Evolutionary conservation across 2,113 vertebrate species (phyloP).

Genomic region (Erythrocercus mccallii): DNA sequence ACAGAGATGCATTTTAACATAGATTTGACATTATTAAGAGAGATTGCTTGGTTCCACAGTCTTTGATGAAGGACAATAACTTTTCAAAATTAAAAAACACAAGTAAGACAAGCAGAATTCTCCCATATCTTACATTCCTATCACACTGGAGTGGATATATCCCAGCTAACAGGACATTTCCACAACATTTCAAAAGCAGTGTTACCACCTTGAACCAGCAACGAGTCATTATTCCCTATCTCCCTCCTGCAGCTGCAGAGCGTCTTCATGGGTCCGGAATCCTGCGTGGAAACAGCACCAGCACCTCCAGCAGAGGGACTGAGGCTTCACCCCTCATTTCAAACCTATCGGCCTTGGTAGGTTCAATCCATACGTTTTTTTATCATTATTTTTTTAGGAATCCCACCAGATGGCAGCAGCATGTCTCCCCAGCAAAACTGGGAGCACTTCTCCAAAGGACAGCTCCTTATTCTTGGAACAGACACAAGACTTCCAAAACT

Average conservation of each 20-base stretch:
- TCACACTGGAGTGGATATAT: rapidly evolving
- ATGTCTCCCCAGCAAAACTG: slow-evolving; percentile 11
- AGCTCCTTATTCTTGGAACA: slow-evolving; percentile 17
- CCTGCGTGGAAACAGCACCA: rapidly evolving
- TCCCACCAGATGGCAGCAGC: slow-evolving; percentile 65
- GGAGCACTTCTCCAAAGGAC: slow-evolving; percentile 44
- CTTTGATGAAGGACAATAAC: not conserved
- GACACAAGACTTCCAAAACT: not conserved
- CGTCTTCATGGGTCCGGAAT: not conserved
- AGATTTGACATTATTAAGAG: not conserved
- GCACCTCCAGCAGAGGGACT: not conserved
- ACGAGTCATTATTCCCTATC: not conserved
- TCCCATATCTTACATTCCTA: not conserved
- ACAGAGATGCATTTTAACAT: not conserved
- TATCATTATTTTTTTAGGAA: not conserved
- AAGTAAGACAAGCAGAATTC: rapidly evolving
- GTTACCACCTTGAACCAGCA: not conserved
- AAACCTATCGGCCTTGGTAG: not conserved
- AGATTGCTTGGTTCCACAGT: not conserved
- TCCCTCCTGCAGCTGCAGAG: not conserved
- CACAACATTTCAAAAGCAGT: not conserved
- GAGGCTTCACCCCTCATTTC: not conserved
- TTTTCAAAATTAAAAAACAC: not conserved
- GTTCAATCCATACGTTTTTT: not conserved
- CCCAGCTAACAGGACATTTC: not conserved